These are phyloP conservation scores for Cataglyphis albicans DNA, from an alignment of 2,888 invertebrate genomes.

Conservation along the genomic window DNA sequence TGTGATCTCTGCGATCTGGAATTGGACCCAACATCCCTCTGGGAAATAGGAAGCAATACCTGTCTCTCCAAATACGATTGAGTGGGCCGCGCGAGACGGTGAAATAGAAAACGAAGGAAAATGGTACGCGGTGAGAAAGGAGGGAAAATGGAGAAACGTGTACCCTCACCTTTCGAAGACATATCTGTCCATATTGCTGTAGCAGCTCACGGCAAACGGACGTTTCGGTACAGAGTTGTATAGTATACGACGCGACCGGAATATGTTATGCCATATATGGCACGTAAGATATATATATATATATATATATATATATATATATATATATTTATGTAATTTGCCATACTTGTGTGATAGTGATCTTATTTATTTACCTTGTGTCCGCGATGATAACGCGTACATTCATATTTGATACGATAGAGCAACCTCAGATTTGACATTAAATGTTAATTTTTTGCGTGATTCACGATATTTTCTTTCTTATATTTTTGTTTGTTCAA, in stretches of 20 bases:
- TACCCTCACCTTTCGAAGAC: constrained; percentile 41
- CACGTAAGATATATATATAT: not conserved
- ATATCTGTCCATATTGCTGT: constrained; percentile 57
- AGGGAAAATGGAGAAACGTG: constrained; percentile 37
- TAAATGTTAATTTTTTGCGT: not conserved
- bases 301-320: not conserved
- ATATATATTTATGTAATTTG: constrained; percentile 1
- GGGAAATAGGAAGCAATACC: constrained; percentile 78
- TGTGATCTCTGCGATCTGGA: constrained; percentile 69
- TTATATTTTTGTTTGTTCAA: not conserved
- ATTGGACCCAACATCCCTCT: constrained; percentile 73
- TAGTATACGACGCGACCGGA: not conserved
- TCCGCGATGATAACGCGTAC: not conserved
- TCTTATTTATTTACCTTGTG: not conserved
- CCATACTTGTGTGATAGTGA: not conserved
- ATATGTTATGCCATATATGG: not conserved
- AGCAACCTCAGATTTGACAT: not conserved
- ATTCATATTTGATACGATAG: not conserved
- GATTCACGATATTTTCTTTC: not conserved
- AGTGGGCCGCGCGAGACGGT: constrained; percentile 27
- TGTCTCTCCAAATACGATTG: constrained; percentile 51
- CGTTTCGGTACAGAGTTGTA: constrained; percentile 4
- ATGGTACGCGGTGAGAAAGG: constrained; percentile 4
- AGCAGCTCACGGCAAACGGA: constrained; percentile 13
- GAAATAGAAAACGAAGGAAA: constrained; percentile 3